phyloP scores from a whole-genome alignment of 2,888 invertebrate species.

The Tinea semifulvella region DNA sequence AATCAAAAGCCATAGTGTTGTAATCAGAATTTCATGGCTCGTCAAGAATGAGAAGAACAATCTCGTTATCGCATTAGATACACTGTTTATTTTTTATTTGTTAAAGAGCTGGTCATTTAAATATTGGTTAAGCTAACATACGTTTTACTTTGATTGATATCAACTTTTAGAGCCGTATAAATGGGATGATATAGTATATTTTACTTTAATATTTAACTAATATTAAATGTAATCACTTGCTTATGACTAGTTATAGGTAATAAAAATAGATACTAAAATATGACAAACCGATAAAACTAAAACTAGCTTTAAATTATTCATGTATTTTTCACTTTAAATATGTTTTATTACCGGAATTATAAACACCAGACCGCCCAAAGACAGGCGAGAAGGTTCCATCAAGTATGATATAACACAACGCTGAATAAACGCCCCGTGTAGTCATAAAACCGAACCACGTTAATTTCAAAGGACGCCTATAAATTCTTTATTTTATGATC shows the following conservation, averaged over 20 bases:
- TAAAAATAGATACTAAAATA: no score
- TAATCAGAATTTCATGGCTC: slow-evolving; percentile 52
- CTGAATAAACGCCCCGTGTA: slow-evolving; percentile 60
- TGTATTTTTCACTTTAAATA: neutral
- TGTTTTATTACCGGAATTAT: slow-evolving; percentile 9
- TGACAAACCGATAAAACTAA: no score
- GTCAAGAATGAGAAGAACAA: slow-evolving; percentile 40
- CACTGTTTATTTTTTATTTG: slow-evolving; percentile 32
- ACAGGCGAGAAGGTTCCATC: slow-evolving; percentile 38
- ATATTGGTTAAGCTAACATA: neutral
- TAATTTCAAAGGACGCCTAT: slow-evolving; percentile 63
- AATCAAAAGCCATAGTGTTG: neutral
- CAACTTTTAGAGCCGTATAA: no score
- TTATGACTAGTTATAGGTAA: no score
- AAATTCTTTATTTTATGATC: slow-evolving; percentile 65
- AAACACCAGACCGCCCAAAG: slow-evolving; percentile 20
- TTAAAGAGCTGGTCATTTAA: slow-evolving; percentile 4
- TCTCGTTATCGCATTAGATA: slow-evolving; percentile 55
- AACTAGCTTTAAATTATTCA: slow-evolving; percentile 3
- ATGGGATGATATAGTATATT: no score
- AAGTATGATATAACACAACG: slow-evolving; percentile 46
- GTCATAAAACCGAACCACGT: slow-evolving; percentile 59
- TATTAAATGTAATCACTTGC: no score
- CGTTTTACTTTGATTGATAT: no score
- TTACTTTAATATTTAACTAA: no score